Evolutionary conservation across 30 jellyfish, hydroid and myxozoan species (phyloP).

Genomic region (Aurelia aurita complex sp. Pacific): DNA sequence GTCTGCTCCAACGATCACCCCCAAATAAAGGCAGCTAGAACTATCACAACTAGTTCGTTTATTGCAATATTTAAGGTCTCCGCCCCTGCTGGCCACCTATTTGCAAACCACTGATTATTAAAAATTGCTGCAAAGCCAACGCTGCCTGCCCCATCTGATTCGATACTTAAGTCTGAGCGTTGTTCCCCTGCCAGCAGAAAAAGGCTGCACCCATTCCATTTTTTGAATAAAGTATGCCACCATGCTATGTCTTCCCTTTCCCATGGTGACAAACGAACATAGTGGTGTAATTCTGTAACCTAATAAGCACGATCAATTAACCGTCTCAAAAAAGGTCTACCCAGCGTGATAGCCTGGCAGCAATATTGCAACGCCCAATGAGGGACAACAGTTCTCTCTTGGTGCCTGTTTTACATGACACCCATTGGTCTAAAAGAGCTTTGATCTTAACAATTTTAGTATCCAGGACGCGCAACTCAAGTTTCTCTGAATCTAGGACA

Average conservation of each 20-base stretch:
- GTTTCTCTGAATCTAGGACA: too few species aligned
- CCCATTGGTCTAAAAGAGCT: too few species aligned
- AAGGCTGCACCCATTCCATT: conserved; percentile 19
- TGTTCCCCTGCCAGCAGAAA: neutral
- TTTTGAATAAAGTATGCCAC: conserved; percentile 8
- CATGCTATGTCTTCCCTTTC: conserved; percentile 8
- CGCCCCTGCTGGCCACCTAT: neutral
- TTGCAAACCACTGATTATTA: conserved; percentile 9
- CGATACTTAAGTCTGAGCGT: neutral
- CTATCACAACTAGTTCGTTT: conserved; percentile 22
- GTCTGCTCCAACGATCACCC: conserved; percentile 4
- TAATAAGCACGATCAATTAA: neutral
- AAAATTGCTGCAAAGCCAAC: conserved; percentile 11
- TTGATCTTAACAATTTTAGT: too few species aligned
- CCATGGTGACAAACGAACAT: neutral
- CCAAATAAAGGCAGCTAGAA: conserved; percentile 3
- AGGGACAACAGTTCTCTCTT: too few species aligned
- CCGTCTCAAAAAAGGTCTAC: too few species aligned
- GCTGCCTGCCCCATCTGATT: conserved; percentile 20
- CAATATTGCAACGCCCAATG: too few species aligned
- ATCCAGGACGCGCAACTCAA: too few species aligned
- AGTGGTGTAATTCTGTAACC: neutral
- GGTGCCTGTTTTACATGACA: too few species aligned
- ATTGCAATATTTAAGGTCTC: neutral
- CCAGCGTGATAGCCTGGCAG: too few species aligned